Percentiles rank a stretch among this genome's conserved stretches.
These are phyloP conservation scores for Girardia tigrina DNA, from an alignment of 2,888 invertebrate genomes.

Conservation along the genomic window DNA sequence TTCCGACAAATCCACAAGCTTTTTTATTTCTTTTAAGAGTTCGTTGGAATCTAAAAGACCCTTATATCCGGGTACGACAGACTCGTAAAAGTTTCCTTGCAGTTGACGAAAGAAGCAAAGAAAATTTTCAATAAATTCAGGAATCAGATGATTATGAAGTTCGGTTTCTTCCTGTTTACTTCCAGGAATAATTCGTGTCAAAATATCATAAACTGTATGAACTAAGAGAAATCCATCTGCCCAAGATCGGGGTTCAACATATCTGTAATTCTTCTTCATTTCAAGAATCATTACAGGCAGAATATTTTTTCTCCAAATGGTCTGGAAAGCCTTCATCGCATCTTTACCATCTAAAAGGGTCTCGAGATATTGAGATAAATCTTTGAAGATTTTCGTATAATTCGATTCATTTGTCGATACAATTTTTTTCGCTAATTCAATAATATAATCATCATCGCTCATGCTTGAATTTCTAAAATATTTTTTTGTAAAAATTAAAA, in stretches of 20 bases:
- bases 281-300: constrained; percentile 44
- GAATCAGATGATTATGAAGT: constrained; percentile 42
- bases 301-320: constrained; percentile 45
- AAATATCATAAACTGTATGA: constrained; percentile 24
- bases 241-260: constrained; percentile 45
- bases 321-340: constrained; percentile 40
- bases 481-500: no score
- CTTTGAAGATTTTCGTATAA: neutral
- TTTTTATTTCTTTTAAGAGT: neutral
- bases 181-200: constrained; percentile 35
- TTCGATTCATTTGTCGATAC: neutral
- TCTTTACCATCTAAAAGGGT: constrained; percentile 39
- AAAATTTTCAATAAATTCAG: constrained; percentile 42
- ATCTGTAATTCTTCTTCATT: constrained; percentile 46
- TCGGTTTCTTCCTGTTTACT: constrained; percentile 39
- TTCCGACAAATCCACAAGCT: neutral
- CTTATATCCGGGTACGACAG: neutral
- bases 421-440: constrained; percentile 29
- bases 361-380: constrained; percentile 1
- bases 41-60: constrained; percentile 17
- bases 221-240: constrained; percentile 43
- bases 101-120: constrained; percentile 43
- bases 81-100: constrained; percentile 40
- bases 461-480: no score
- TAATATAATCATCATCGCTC: constrained; percentile 8